Evolutionary conservation across 1,140 invertebrate species (phyloP).

Genomic region (Habropoda laboriosa): DNA sequence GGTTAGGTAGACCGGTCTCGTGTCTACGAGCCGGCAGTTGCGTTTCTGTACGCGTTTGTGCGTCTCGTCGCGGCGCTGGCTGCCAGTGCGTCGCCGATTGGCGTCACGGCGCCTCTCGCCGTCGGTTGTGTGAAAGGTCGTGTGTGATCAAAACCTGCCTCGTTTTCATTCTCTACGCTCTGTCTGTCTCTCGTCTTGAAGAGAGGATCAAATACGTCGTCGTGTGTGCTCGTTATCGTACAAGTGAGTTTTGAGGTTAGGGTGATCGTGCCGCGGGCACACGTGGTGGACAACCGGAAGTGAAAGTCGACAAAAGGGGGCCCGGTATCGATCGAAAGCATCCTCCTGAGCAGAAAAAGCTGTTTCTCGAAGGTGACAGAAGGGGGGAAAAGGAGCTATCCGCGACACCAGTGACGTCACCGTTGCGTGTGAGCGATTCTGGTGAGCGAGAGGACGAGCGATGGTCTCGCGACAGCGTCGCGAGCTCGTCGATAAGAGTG

Average conservation of each 20-base stretch:
- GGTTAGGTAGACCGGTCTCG: slow-evolving; percentile 22
- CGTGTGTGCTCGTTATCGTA: not conserved
- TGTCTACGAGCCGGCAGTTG: slow-evolving; percentile 47
- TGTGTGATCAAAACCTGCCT: too few relatives aligned
- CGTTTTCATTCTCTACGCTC: not conserved
- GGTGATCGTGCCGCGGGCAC: not conserved
- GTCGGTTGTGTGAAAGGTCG: not conserved
- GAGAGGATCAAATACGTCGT: too few relatives aligned
- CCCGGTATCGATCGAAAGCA: slow-evolving; percentile 34
- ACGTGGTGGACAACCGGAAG: slow-evolving; percentile 13
- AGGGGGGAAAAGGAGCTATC: not conserved
- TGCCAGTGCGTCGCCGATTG: slow-evolving; percentile 63
- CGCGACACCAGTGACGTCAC: slow-evolving; percentile 32
- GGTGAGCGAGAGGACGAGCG: not conserved
- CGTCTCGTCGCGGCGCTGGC: slow-evolving; percentile 56
- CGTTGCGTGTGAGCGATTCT: too few relatives aligned
- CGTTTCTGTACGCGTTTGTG: slow-evolving; percentile 54
- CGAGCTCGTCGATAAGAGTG: slow-evolving; percentile 1
- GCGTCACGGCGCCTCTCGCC: slow-evolving; percentile 60
- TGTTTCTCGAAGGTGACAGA: not conserved
- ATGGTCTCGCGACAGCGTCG: slow-evolving; percentile 38
- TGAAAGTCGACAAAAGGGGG: slow-evolving; percentile 7
- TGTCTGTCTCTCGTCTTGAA: not conserved
- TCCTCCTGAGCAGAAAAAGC: not conserved
- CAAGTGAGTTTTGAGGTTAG: not conserved